Evolutionary conservation across 2,113 vertebrate genomes (phyloP).

Genomic region (Nicator chloris): DNA sequence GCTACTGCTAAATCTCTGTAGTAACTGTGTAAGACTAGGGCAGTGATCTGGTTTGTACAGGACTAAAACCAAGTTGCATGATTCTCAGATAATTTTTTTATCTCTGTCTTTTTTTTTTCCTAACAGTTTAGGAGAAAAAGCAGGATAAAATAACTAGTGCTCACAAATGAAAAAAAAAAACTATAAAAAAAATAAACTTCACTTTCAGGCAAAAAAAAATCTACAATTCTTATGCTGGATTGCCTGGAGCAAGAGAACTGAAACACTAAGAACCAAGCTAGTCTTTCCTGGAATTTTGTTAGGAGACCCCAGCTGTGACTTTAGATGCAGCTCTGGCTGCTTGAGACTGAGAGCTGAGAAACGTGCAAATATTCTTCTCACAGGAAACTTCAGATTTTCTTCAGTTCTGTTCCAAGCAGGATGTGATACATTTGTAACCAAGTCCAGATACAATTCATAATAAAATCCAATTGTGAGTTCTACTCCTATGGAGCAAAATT

Average conservation of each 20-base stretch:
- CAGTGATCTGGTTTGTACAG: not conserved
- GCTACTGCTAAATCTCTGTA: not conserved
- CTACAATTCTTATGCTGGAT: not conserved
- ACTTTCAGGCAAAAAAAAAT: not conserved
- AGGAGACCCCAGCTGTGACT: not conserved
- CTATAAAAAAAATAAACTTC: not conserved
- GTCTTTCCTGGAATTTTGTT: not conserved
- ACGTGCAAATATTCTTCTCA: not conserved
- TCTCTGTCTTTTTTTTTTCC: not conserved
- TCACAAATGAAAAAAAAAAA: not conserved
- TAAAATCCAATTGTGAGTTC: not conserved
- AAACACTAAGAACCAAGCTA: not conserved
- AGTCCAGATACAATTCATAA: not conserved
- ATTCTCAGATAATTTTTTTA: not conserved
- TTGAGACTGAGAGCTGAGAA: not conserved
- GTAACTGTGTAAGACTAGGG: not conserved
- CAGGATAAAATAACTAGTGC: not conserved
- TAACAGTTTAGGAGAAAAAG: not conserved
- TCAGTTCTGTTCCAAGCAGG: not conserved
- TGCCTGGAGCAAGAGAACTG: not conserved
- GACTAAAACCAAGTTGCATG: not conserved
- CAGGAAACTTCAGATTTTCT: not conserved
- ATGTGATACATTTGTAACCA: not conserved
- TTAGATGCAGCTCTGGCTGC: not conserved
- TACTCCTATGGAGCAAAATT: not conserved